phyloP scores from a whole-genome alignment of 2,113 vertebrate genomes.

The Tonatia bakeri region DNA sequence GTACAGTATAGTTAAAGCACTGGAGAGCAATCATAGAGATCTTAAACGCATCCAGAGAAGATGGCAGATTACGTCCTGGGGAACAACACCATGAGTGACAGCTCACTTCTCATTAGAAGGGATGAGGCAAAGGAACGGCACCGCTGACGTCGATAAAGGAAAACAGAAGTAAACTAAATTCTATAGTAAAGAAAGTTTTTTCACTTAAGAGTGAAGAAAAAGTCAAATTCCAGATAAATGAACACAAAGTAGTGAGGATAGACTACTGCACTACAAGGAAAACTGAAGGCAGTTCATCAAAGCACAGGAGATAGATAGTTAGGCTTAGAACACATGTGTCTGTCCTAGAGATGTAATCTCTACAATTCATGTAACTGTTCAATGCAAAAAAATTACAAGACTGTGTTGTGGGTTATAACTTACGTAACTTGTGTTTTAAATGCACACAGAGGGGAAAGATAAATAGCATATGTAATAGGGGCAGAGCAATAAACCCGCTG shows the following conservation, averaged over 20 bases:
- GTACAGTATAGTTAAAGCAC: neutral
- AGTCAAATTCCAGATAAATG: neutral
- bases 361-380: neutral
- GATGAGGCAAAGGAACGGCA: rapidly evolving
- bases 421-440: neutral
- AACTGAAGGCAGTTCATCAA: neutral
- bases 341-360: neutral
- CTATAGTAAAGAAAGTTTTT: neutral
- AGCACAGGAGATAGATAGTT: neutral
- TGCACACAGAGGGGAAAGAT: neutral
- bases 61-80: neutral
- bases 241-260: neutral
- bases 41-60: neutral
- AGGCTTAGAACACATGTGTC: neutral
- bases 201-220: neutral
- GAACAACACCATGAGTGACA: neutral
- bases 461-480: neutral
- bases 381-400: neutral
- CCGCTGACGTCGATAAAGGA: neutral
- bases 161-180: neutral
- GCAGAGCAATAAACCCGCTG: neutral
- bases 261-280: neutral
- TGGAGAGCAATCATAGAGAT: neutral
- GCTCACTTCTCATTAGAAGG: neutral
- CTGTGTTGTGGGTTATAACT: neutral